phyloP scores from a whole-genome alignment of 2,888 invertebrate genomes.

The Tenthredo livida region DNA sequence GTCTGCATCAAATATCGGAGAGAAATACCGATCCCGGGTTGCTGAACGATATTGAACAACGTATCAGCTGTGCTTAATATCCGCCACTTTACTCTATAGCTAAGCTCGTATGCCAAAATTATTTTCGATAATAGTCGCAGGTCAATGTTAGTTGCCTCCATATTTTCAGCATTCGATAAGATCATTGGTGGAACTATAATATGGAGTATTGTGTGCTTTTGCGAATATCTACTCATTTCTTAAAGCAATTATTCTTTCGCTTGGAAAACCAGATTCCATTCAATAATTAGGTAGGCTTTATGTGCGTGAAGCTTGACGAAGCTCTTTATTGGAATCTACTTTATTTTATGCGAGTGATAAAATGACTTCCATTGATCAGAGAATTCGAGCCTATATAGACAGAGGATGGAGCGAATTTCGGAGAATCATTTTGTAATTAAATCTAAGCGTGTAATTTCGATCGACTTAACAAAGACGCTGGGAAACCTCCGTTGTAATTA shows the following conservation, averaged over 20 bases:
- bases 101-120: not conserved
- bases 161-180: not conserved
- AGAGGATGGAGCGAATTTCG: not conserved
- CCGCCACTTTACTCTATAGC: conserved; percentile 24
- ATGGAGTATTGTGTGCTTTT: not conserved
- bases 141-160: not conserved
- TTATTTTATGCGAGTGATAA: not conserved
- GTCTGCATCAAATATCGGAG: conserved; percentile 36
- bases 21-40: conserved; percentile 2
- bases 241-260: not conserved
- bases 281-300: not conserved
- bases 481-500: conserved; percentile 14
- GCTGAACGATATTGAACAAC: conserved; percentile 37
- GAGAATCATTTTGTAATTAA: conserved; percentile 14
- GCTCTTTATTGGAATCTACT: not conserved
- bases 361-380: not conserved
- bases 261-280: not conserved
- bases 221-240: not conserved
- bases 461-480: conserved; percentile 10
- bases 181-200: not conserved
- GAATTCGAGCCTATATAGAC: not conserved
- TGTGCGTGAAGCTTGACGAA: not conserved
- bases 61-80: conserved; percentile 38
- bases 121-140: conserved; percentile 1
- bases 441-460: conserved; percentile 12